Evolutionary conservation across 2,888 invertebrate genomes (phyloP).

Genomic region (Drosophila birchii): DNA sequence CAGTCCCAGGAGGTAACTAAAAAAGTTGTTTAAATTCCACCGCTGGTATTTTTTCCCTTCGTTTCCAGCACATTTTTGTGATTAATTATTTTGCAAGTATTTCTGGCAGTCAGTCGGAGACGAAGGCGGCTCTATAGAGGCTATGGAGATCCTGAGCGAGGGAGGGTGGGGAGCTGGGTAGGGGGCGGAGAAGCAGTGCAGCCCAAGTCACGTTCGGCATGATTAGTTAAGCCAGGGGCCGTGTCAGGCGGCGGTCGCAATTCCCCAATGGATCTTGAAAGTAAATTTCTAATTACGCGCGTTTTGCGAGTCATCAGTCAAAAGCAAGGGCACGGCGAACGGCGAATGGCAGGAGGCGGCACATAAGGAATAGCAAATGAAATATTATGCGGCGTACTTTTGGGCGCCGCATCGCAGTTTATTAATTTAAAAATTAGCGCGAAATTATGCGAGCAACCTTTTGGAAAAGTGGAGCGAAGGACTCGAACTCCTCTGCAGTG

Average conservation of each 20-base stretch:
- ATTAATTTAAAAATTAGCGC: constrained; percentile 79
- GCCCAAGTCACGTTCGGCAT: constrained; percentile 80
- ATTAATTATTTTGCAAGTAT: constrained; percentile 79
- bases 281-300: constrained; percentile 81
- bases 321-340: constrained; percentile 54
- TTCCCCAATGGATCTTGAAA: constrained; percentile 81
- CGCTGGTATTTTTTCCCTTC: constrained; percentile 42
- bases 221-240: constrained; percentile 77
- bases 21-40: constrained; percentile 78
- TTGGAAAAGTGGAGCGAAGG: neutral
- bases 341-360: neutral
- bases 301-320: constrained; percentile 81
- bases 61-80: constrained; percentile 68
- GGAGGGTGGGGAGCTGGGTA: constrained; percentile 2
- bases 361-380: constrained; percentile 78
- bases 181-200: constrained; percentile 32
- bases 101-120: constrained; percentile 53
- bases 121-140: constrained; percentile 9
- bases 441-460: constrained; percentile 58
- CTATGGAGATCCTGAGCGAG: constrained; percentile 3
- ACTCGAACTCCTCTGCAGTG: neutral
- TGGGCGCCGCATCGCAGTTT: constrained; percentile 73
- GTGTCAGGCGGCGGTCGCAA: constrained; percentile 71
- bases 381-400: constrained; percentile 80
- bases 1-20: constrained; percentile 77